phyloP scores from a whole-genome alignment of 2,888 invertebrate species.

The Catocala nupta region DNA sequence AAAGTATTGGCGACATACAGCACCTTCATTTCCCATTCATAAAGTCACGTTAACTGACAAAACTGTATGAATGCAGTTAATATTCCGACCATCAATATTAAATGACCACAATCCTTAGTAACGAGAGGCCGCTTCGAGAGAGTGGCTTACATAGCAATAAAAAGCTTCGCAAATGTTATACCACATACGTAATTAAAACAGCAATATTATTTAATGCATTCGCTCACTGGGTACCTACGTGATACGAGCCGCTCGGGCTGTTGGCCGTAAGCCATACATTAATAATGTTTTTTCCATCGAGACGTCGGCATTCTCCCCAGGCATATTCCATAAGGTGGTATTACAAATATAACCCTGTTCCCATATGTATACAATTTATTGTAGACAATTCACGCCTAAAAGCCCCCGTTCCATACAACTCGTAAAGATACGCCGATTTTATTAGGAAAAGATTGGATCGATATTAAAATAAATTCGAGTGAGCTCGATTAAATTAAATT shows the following conservation, averaged over 20 bases:
- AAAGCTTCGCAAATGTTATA: neutral
- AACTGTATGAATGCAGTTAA: no score
- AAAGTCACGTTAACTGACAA: no score
- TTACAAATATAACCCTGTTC: constrained; percentile 28
- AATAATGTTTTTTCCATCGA: constrained; percentile 29
- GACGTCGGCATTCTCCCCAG: neutral
- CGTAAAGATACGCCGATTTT: constrained; percentile 19
- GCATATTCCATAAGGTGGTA: constrained; percentile 12
- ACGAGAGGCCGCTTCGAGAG: neutral
- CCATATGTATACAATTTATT: constrained; percentile 17
- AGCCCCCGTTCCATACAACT: constrained; percentile 12
- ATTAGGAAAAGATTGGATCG: constrained; percentile 11
- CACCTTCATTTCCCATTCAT: no score
- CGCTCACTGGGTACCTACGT: neutral
- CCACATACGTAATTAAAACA: neutral
- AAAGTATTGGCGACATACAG: no score
- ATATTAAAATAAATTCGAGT: constrained; percentile 13
- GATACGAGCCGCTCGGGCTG: neutral
- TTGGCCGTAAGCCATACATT: neutral
- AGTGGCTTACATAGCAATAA: neutral
- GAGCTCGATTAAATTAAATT: neutral
- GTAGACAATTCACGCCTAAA: constrained; percentile 4
- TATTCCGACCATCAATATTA: no score
- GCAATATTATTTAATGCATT: neutral
- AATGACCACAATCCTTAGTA: no score